These are phyloP conservation scores for Rattus rattus DNA, from an alignment of 2,113 vertebrate genomes.

Conservation along the genomic window DNA sequence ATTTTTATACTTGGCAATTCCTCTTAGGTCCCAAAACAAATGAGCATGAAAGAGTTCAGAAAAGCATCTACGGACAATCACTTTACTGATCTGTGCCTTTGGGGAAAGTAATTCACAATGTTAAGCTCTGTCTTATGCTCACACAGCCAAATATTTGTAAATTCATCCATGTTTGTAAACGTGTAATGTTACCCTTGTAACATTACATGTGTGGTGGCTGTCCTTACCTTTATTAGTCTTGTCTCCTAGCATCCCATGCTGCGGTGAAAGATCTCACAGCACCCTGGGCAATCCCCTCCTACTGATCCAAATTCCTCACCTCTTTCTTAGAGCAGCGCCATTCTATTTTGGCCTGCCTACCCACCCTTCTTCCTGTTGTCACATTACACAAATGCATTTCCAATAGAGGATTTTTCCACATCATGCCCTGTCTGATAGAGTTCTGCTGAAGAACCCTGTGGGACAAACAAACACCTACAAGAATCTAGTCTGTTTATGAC, in stretches of 20 bases:
- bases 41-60: not conserved
- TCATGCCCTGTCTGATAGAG: not conserved
- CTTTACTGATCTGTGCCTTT: not conserved
- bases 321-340: not conserved
- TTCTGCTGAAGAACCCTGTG: not conserved
- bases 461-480: not conserved
- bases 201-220: not conserved
- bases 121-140: not conserved
- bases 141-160: not conserved
- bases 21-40: slow-evolving; percentile 10
- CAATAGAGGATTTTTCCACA: slow-evolving; percentile 13
- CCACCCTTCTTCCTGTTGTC: not conserved
- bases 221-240: not conserved
- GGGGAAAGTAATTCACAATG: not conserved
- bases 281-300: not conserved
- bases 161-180: not conserved
- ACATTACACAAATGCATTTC: not conserved
- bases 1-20: not conserved
- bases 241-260: not conserved
- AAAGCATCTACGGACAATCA: not conserved
- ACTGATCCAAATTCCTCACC: not conserved
- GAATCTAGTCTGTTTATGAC: not conserved
- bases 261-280: not conserved
- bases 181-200: not conserved
- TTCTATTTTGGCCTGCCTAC: not conserved